phyloP scores from a whole-genome alignment of 2,888 invertebrate species.

The Agelastica alni region DNA sequence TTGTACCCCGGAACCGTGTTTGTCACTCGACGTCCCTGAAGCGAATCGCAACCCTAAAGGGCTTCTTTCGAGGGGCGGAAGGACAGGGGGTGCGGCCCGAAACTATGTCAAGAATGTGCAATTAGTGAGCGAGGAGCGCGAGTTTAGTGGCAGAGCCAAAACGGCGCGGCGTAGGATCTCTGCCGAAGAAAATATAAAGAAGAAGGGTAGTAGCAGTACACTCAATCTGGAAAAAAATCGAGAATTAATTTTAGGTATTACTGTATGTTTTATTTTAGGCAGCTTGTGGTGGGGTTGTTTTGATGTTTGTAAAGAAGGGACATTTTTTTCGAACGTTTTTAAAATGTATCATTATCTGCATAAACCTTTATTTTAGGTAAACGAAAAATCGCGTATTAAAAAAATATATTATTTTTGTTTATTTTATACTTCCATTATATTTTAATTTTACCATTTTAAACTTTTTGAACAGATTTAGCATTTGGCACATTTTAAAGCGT shows the following conservation, averaged over 20 bases:
- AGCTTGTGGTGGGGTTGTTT: neutral
- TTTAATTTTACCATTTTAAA: too few species aligned
- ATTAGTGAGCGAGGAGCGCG: slow-evolving; percentile 86
- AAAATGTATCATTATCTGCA: too few species aligned
- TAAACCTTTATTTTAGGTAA: too few species aligned
- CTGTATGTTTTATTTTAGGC: slow-evolving; percentile 25
- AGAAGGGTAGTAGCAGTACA: slow-evolving; percentile 62
- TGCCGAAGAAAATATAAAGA: slow-evolving; percentile 73
- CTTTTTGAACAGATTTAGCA: too few species aligned
- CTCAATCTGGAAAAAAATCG: slow-evolving; percentile 31
- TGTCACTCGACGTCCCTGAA: slow-evolving; percentile 7
- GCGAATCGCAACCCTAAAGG: slow-evolving; percentile 21
- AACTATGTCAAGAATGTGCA: slow-evolving; percentile 97
- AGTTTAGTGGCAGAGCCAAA: slow-evolving; percentile 43
- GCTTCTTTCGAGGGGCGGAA: slow-evolving; percentile 22
- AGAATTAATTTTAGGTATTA: slow-evolving; percentile 29
- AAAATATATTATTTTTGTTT: too few species aligned
- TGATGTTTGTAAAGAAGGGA: too few species aligned
- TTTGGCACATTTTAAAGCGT: too few species aligned
- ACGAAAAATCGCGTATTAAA: too few species aligned
- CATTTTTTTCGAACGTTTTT: too few species aligned
- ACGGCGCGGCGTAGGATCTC: slow-evolving; percentile 14
- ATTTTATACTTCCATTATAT: too few species aligned
- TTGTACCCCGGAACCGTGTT: slow-evolving; percentile 2
- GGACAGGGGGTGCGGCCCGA: slow-evolving; percentile 71